These are phyloP conservation scores for Cheilosia pagana DNA, from an alignment of 2,888 invertebrate species.

Conservation along the genomic window DNA sequence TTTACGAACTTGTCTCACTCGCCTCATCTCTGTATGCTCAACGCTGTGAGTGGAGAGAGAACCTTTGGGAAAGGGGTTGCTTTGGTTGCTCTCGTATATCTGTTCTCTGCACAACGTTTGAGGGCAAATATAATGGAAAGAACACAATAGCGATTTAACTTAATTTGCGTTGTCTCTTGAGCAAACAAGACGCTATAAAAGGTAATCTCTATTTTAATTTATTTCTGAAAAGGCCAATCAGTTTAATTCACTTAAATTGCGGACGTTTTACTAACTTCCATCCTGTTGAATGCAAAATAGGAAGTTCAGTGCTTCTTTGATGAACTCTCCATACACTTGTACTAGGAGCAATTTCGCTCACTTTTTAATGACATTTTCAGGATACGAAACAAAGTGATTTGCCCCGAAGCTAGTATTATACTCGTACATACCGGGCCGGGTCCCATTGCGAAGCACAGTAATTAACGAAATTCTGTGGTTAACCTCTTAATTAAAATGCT, in stretches of 20 bases:
- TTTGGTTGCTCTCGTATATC: conserved; percentile 3
- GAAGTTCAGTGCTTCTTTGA: conserved; percentile 60
- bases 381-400: conserved; percentile 36
- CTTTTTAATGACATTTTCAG: conserved; percentile 56
- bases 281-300: conserved; percentile 52
- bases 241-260: conserved; percentile 68
- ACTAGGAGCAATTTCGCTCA: conserved; percentile 61
- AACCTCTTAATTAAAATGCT: conserved; percentile 56
- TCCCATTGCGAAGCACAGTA: conserved; percentile 23
- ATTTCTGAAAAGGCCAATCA: conserved; percentile 72
- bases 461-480: conserved; percentile 53
- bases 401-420: conserved; percentile 27
- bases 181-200: conserved; percentile 43
- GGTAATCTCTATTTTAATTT: conserved; percentile 69
- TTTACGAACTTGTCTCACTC: conserved; percentile 13
- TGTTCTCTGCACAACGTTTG: conserved; percentile 35
- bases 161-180: conserved; percentile 65
- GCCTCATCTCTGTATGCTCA: background rate
- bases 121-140: conserved; percentile 53
- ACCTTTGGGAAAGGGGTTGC: conserved; percentile 37
- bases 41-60: background rate
- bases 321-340: conserved; percentile 21
- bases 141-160: conserved; percentile 70
- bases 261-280: conserved; percentile 65
- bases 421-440: background rate